Base-by-base conservation (phyloP, 1,140 invertebrate species). In the Polypedilum pembai region DNA sequence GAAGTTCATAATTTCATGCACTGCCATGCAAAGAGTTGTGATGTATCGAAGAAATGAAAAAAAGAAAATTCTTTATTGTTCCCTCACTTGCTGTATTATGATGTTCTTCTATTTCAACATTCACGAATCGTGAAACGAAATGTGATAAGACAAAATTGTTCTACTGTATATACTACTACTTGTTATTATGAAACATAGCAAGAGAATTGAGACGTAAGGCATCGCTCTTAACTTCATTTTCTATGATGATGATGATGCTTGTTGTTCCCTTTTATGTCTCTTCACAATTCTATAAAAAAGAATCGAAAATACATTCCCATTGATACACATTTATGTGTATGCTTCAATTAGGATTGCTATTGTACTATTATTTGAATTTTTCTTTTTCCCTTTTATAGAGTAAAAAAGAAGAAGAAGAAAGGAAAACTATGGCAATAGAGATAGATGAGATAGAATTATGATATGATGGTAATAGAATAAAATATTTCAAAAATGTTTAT, bases 321-420 rank as follows among this genome's bases (percentile, higher is more conserved):
- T 12, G 10, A 56, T n/a, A n/a, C 45, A 56, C 45, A 56, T n/a
- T n/a, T 33, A 56, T n/a, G 3, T 56, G 45, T 56, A 56, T 56
- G 45, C 45, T 56, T 56, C 45, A 56, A 56, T 56, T 56, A 56
- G 45, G 45, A 56, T 56, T 56, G 45, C 45, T 56, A 56, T 56
- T 56, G 45, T 56, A 12, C n/a, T n/a, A 56, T 56, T 56, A n/a
- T 56, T n/a, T 56, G n/a, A 56, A 56, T 56, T 56, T 56, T 56
- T 56, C 15, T 56, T 8, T 8, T 15, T 56, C 45, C 45, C 45
- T n/a, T 56, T 56, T 45, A n/a, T n/a, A n/a, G n/a, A n/a, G n/a
- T n/a, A n/a, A n/a, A n/a, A 33, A 15, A n/a, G 45, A 15, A 0
- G 45, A n/a, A 56, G 3, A 56, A 56, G 4, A 56, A 56, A 12